Percentiles rank a stretch among this genome's conserved stretches.
Conservation (phyloP, 2,888 invertebrate species). For the Selenia dentaria region DNA sequence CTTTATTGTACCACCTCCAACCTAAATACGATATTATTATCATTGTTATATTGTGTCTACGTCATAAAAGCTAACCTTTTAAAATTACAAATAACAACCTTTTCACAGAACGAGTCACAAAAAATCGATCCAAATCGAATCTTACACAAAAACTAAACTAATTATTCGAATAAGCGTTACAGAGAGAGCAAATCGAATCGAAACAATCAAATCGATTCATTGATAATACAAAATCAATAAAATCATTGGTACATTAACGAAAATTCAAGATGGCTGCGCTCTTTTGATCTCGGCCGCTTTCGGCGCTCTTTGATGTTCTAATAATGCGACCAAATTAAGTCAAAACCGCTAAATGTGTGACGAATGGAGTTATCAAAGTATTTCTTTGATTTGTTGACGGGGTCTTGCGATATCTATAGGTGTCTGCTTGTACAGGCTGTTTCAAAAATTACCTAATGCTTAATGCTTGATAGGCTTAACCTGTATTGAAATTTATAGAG, state of each 20-base stretch:
- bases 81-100: constrained; percentile 29
- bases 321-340: constrained; percentile 82
- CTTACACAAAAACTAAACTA: constrained; percentile 66
- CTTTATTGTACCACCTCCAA: too few relatives aligned
- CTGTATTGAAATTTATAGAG: too few relatives aligned
- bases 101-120: constrained; percentile 48
- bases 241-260: constrained; percentile 58
- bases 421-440: constrained; percentile 37
- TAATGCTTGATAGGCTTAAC: too few relatives aligned
- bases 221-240: constrained; percentile 81
- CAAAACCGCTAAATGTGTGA: constrained; percentile 79
- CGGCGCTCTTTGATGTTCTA: constrained; percentile 76
- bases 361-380: constrained; percentile 82
- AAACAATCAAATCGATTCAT: constrained; percentile 54
- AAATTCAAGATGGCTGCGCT: constrained; percentile 50
- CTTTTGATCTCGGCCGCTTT: constrained; percentile 63
- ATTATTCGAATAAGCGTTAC: constrained; percentile 67
- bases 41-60: too few relatives aligned
- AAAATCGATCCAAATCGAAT: constrained; percentile 54
- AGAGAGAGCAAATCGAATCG: constrained; percentile 72
- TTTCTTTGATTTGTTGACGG: constrained; percentile 64
- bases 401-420: constrained; percentile 40
- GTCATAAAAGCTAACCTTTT: constrained; percentile 33
- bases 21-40: too few relatives aligned
- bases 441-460: too few relatives aligned